Base-by-base conservation (phyloP, 1,140 invertebrate species). In the Samia ricini region DNA sequence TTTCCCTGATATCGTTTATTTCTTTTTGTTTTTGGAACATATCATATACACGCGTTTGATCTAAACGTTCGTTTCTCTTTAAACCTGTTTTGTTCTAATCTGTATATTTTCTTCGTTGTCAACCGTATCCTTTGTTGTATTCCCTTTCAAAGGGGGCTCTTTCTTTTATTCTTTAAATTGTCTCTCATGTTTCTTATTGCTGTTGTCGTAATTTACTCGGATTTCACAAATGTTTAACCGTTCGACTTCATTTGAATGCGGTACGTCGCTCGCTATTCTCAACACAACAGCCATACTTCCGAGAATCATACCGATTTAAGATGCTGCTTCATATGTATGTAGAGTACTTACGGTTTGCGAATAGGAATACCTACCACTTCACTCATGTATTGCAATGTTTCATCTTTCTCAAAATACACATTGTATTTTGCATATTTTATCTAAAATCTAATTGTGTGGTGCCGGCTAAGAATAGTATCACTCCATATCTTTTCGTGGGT, bases 181-280 rank as follows among this genome's bases (percentile, higher is more conserved):
- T 58, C 10, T 42, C 33, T 42, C 33, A 15, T 42, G 33, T 42
- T 42, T 42, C 33, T 42, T 42, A n/a, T n/a, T n/a, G n/a, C n/a
- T n/a, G 33, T 12, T 4, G 33, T 42, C 33, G 33, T 42, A 42
- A 42, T 42, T 42, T 42, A 42, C 33, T 42, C 26, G 36, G 48
- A 51, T 26, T 22, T 26, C 48, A 19, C 42, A 18, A 56, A 23
- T 42, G 19, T 50, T 56, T 58, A 19, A 49, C 21, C 59, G 50
- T 26, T 26, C 56, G 49, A 18, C 57, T 71, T 68, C 69, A 71
- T 67, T 67, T 64, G 62, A 64, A 71, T 71, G 65, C 65, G 68
- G 29, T 63, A 57, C 52, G 52, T 56, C n/a, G 26, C 26, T 23
- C 22, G 21, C 50, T 33, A 42, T 42, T 54, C 26, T 33, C 33